A percentile compares a stretch with the other conserved stretches of the same genome.
Evolutionary conservation across 2,888 invertebrate species (phyloP).

Genomic region (Leucophenga maculata): DNA sequence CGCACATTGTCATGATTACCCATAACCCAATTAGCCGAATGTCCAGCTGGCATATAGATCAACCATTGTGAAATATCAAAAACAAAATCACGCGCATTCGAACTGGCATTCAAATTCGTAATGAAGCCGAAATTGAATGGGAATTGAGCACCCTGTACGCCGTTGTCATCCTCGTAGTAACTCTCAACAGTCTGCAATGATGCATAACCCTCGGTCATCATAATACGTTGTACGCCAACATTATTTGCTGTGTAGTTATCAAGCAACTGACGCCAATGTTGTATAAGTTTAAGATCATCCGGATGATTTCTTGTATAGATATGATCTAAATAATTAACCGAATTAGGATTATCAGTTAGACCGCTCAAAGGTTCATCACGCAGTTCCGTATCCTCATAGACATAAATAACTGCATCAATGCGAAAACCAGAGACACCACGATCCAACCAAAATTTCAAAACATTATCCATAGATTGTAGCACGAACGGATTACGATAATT

Average conservation of each 20-base stretch:
- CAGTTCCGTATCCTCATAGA: conserved; percentile 75
- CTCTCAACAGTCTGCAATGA: conserved; percentile 75
- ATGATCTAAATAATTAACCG: conserved; percentile 64
- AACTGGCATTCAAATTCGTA: conserved; percentile 71
- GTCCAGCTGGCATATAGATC: conserved; percentile 75
- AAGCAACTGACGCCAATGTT: conserved; percentile 77
- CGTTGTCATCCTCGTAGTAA: conserved; percentile 76
- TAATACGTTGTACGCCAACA: conserved; percentile 74
- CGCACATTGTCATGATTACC: conserved; percentile 82
- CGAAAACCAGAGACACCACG: conserved; percentile 89
- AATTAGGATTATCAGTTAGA: conserved; percentile 70
- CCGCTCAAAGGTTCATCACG: conserved; percentile 75
- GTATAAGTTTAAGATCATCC: conserved; percentile 77
- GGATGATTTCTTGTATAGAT: conserved; percentile 61
- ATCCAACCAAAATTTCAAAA: conserved; percentile 83
- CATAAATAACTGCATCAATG: conserved; percentile 80
- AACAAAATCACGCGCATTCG: conserved; percentile 76
- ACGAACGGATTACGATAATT: conserved; percentile 82
- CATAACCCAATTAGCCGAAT: conserved; percentile 82
- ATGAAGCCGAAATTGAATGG: conserved; percentile 85
- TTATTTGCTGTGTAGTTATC: conserved; percentile 73
- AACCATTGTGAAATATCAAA: conserved; percentile 77
- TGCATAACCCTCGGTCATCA: conserved; percentile 83
- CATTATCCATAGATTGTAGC: conserved; percentile 77
- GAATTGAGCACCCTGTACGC: conserved; percentile 77